Evolutionary conservation across 1,140 invertebrate species (phyloP).

Genomic region (Fopius arisanus): DNA sequence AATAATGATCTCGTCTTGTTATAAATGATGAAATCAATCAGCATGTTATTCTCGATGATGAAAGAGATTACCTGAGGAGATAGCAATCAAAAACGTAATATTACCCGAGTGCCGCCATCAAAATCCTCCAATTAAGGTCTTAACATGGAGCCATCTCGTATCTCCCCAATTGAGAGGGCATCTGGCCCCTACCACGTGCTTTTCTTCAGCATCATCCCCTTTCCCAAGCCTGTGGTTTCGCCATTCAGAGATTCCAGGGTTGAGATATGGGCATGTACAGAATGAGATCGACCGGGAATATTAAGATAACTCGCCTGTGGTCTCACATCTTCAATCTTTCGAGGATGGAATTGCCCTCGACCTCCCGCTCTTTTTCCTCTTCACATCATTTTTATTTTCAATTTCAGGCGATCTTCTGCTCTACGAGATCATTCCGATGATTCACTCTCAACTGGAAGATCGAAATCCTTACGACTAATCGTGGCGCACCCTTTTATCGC

Average conservation of each 20-base stretch:
- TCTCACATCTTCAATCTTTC: constrained; percentile 3
- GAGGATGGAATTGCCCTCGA: background rate
- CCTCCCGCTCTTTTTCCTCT: background rate
- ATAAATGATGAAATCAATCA: background rate
- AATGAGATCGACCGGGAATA: constrained; percentile 9
- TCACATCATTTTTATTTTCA: background rate
- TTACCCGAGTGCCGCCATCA: constrained; percentile 8
- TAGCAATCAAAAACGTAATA: constrained; percentile 19
- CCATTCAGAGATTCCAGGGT: background rate
- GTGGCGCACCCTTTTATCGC: constrained; percentile 23
- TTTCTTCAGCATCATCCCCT: constrained; percentile 1
- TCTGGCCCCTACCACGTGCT: background rate
- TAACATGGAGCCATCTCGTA: background rate
- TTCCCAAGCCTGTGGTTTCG: background rate
- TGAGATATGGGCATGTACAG: background rate
- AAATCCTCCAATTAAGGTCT: constrained; percentile 19
- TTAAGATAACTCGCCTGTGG: constrained; percentile 11
- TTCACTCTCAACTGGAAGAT: background rate
- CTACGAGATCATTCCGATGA: background rate
- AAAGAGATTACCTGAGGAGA: background rate
- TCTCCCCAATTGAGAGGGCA: constrained; percentile 1
- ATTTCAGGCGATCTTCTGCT: background rate
- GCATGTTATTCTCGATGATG: background rate
- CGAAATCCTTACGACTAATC: constrained; percentile 15
- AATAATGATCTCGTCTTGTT: too few species aligned